A percentile compares a stretch with the other conserved stretches of the same genome.
These are phyloP conservation scores for Sebastiscus tertius DNA, from an alignment of 2,797 vertebrate genomes.

Conservation along the genomic window DNA sequence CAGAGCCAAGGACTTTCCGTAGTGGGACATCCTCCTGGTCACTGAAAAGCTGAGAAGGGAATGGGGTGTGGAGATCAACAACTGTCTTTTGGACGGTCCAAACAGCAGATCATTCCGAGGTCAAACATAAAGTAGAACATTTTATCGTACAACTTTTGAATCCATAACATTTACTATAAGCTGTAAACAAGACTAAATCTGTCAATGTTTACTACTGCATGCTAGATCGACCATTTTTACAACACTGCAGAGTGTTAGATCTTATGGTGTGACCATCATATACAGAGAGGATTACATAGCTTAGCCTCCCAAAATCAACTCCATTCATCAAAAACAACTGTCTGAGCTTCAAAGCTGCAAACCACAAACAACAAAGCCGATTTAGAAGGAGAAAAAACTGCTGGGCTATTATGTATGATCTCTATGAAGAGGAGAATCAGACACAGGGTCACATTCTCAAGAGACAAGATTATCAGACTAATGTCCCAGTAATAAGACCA, in stretches of 20 bases:
- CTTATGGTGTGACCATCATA: background rate
- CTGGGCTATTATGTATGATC: slow-evolving; percentile 16
- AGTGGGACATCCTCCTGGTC: slow-evolving; percentile 77
- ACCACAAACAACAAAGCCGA: slow-evolving; percentile 24
- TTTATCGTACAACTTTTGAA: background rate
- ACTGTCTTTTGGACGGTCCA: slow-evolving; percentile 17
- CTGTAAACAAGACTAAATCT: background rate
- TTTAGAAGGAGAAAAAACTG: background rate
- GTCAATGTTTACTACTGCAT: background rate
- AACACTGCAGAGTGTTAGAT: background rate
- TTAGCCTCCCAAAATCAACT: slow-evolving; percentile 29
- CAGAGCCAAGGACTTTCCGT: slow-evolving; percentile 81
- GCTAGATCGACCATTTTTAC: slow-evolving; percentile 4
- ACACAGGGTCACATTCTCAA: slow-evolving; percentile 7
- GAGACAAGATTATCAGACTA: slow-evolving; percentile 40
- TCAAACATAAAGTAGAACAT: slow-evolving; percentile 32
- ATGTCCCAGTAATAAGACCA: slow-evolving; percentile 15
- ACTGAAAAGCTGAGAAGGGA: slow-evolving; percentile 32
- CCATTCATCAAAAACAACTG: slow-evolving; percentile 42
- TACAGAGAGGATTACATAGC: slow-evolving; percentile 4
- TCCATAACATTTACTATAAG: background rate
- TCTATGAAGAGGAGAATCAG: slow-evolving; percentile 15
- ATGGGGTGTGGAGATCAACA: slow-evolving; percentile 33
- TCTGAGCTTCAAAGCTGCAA: slow-evolving; percentile 32
- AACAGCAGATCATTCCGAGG: slow-evolving; percentile 42